These are phyloP conservation scores for Gnathonemus longibarbis DNA, from an alignment of 2,113 vertebrate species.

Conservation along the genomic window DNA sequence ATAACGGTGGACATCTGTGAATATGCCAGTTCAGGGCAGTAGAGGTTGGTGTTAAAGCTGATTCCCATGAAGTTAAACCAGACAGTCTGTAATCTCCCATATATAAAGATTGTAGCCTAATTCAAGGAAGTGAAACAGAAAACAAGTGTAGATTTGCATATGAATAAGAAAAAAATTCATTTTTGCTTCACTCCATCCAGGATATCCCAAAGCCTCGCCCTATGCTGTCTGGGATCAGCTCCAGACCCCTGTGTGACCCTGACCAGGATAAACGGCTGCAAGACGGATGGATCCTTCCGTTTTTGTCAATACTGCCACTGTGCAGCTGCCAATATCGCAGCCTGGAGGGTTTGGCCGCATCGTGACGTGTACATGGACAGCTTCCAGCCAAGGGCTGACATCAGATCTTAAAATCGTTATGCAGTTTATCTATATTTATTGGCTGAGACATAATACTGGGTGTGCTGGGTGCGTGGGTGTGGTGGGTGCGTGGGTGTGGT, in stretches of 20 bases:
- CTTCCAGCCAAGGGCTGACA: background rate
- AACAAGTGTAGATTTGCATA: background rate
- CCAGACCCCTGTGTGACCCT: background rate
- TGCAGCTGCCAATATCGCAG: background rate
- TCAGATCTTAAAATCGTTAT: background rate
- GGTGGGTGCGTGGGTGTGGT: constrained; percentile 18
- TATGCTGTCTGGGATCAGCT: background rate
- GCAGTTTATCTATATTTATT: background rate
- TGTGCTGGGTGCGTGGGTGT: background rate
- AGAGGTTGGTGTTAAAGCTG: background rate
- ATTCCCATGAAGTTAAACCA: background rate
- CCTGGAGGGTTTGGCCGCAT: background rate
- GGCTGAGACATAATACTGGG: background rate
- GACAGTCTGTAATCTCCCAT: background rate
- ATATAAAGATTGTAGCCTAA: background rate
- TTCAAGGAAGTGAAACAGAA: background rate
- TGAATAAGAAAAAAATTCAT: background rate
- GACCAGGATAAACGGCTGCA: background rate
- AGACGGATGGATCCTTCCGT: background rate
- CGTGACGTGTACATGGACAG: background rate
- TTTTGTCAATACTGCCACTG: background rate
- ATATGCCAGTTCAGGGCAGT: background rate
- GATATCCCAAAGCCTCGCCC: background rate
- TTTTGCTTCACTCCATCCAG: background rate
- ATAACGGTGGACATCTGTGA: background rate